A percentile compares a stretch with the other conserved stretches of the same genome.
Evolutionary conservation across 2,888 invertebrate genomes (phyloP).

Genomic region (Xanthorhoe designata): DNA sequence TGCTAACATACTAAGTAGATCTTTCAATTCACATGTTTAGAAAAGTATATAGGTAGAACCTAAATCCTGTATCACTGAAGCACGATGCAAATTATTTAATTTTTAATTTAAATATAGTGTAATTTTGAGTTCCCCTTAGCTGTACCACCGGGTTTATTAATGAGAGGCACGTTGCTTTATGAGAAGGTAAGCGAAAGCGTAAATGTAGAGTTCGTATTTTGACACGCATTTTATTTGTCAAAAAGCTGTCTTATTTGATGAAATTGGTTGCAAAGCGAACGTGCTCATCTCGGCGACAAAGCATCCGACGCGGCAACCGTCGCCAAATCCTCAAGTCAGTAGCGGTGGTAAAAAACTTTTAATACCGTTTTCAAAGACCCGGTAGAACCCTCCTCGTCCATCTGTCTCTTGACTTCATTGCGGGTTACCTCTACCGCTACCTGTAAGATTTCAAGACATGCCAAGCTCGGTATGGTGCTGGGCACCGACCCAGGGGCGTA

Average conservation of each 20-base stretch:
- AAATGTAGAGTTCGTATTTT: not conserved
- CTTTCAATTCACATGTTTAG: not conserved
- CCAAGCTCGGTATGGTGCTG: constrained; percentile 59
- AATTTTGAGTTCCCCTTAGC: constrained; percentile 2
- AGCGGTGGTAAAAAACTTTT: constrained; percentile 4
- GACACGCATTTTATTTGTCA: constrained; percentile 4
- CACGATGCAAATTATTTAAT: not conserved
- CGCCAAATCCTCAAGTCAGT: too few relatives aligned
- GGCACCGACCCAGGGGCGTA: not conserved
- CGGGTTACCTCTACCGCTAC: constrained; percentile 72
- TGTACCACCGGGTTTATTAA: not conserved
- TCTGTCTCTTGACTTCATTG: constrained; percentile 67
- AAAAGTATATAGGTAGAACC: not conserved
- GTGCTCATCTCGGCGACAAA: constrained; percentile 3
- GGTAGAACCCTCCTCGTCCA: constrained; percentile 64
- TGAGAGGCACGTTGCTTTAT: constrained; percentile 7
- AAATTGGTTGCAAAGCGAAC: constrained; percentile 21
- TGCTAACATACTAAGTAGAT: not conserved
- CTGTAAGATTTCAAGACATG: constrained; percentile 73
- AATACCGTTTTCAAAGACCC: constrained; percentile 66
- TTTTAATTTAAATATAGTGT: not conserved
- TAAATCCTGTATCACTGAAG: not conserved
- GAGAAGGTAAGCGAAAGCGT: constrained; percentile 10
- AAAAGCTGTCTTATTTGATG: constrained; percentile 13
- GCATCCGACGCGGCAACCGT: not conserved